A percentile compares a stretch with the other conserved stretches of the same genome.
Conservation (phyloP, 2,797 vertebrate species). For the Peromyscus aztecus region DNA sequence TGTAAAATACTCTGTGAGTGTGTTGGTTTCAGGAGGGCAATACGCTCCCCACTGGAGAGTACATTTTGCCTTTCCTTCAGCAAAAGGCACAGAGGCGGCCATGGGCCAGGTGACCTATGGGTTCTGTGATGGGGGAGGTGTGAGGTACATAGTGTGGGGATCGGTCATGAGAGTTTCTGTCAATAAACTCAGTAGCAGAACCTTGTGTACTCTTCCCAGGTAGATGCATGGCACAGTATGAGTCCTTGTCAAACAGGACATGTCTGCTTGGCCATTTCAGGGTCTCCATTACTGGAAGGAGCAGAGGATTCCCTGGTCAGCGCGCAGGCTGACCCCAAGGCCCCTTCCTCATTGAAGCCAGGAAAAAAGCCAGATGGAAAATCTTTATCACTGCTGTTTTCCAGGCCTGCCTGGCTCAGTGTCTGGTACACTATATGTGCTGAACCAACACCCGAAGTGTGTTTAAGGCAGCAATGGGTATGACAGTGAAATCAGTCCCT, state of each 20-base stretch:
- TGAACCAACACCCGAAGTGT: too few relatives aligned
- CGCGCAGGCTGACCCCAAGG: background rate
- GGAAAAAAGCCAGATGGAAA: background rate
- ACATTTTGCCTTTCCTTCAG: background rate
- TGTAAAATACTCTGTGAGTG: rapidly evolving
- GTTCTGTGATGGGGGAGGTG: background rate
- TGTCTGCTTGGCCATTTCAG: background rate
- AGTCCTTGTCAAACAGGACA: rapidly evolving
- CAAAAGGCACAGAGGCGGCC: background rate
- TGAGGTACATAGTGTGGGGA: rapidly evolving
- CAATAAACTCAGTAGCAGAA: too few relatives aligned
- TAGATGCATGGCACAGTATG: rapidly evolving
- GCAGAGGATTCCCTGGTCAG: background rate
- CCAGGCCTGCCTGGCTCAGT: background rate
- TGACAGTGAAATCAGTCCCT: background rate
- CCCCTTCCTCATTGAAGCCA: background rate
- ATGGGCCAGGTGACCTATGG: background rate
- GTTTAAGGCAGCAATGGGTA: background rate
- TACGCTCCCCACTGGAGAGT: rapidly evolving
- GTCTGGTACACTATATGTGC: too few relatives aligned
- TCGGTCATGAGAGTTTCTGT: rapidly evolving
- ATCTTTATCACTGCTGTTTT: background rate
- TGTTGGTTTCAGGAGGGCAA: background rate
- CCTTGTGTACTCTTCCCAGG: background rate
- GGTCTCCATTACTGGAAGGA: background rate